Conservation (phyloP, 2,888 invertebrate genomes). For the Drosophila mayaguana region DNA sequence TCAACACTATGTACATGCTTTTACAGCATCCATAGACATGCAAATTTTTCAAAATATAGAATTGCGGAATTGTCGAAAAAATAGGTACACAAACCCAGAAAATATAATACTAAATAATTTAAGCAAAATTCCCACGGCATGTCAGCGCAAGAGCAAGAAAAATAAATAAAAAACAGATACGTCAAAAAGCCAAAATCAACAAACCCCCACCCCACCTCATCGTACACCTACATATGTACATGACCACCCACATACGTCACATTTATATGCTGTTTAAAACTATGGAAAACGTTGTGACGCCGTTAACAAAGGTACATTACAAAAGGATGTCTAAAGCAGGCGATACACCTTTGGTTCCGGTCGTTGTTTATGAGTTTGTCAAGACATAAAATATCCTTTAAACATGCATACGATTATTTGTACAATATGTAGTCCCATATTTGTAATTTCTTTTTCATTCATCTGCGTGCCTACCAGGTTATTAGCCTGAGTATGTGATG, state of each 20-base stretch:
- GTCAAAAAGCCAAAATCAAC: slow-evolving; percentile 32
- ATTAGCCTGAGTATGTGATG: slow-evolving; percentile 52
- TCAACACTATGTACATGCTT: slow-evolving; percentile 32
- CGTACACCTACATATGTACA: not conserved
- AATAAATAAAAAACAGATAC: slow-evolving; percentile 4
- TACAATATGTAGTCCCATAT: slow-evolving; percentile 7
- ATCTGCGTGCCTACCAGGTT: slow-evolving; percentile 10
- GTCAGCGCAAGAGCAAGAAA: slow-evolving; percentile 18
- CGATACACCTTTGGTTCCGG: not conserved
- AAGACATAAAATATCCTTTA: not conserved
- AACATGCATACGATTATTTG: not conserved
- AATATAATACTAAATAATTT: slow-evolving; percentile 23
- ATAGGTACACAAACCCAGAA: slow-evolving; percentile 16
- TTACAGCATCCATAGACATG: not conserved
- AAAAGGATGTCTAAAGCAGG: not conserved
- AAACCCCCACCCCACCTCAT: slow-evolving; percentile 5
- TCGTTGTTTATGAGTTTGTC: slow-evolving; percentile 28
- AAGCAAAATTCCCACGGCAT: slow-evolving; percentile 32
- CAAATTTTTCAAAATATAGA: not conserved
- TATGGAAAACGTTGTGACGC: not conserved
- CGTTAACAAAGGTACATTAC: not conserved
- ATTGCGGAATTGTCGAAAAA: not conserved
- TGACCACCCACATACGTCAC: slow-evolving; percentile 16
- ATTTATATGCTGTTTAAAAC: slow-evolving; percentile 20
- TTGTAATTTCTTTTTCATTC: not conserved